Evolutionary conservation across 2,113 vertebrate genomes (phyloP).

Genomic region (Labrus mixtus): DNA sequence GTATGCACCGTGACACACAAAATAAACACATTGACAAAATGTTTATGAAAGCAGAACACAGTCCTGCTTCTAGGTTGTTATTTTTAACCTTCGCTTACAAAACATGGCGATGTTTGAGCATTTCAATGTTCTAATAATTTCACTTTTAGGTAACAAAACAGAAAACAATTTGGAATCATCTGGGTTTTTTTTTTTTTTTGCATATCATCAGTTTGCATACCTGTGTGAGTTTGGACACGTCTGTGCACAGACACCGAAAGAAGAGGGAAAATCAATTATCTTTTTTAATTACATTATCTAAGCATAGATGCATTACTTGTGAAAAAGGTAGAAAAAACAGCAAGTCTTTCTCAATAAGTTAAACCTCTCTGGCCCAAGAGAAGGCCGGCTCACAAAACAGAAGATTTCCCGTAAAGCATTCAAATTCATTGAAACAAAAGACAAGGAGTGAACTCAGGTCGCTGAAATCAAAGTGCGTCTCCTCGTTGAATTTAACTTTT

Average conservation of each 20-base stretch:
- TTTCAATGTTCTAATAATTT: slow-evolving; percentile 4
- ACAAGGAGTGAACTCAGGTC: slow-evolving; percentile 65
- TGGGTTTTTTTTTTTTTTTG: slow-evolving; percentile 15
- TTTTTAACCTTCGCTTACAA: slow-evolving; percentile 50
- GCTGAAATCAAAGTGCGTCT: slow-evolving; percentile 74
- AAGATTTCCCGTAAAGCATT: slow-evolving; percentile 75
- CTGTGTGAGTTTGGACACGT: slow-evolving; percentile 28
- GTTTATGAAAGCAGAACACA: slow-evolving; percentile 35
- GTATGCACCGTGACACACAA: neutral
- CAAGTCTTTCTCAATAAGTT: slow-evolving; percentile 90
- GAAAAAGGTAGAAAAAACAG: slow-evolving; percentile 89
- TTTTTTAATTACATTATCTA: slow-evolving; percentile 85
- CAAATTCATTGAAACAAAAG: slow-evolving; percentile 72
- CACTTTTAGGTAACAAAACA: slow-evolving; percentile 15
- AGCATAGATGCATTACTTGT: slow-evolving; percentile 85
- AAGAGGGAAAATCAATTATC: slow-evolving; percentile 73
- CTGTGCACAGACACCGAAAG: slow-evolving; percentile 65
- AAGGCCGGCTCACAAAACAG: slow-evolving; percentile 81
- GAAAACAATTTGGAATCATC: neutral
- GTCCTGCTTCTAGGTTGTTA: slow-evolving; percentile 41
- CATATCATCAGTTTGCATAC: slow-evolving; percentile 57
- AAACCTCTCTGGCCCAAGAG: slow-evolving; percentile 83
- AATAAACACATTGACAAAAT: slow-evolving; percentile 34
- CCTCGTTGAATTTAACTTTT: slow-evolving; percentile 62
- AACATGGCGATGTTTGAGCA: slow-evolving; percentile 10